phyloP scores from a whole-genome alignment of 2,888 invertebrate species.

The Morpho achilles region DNA sequence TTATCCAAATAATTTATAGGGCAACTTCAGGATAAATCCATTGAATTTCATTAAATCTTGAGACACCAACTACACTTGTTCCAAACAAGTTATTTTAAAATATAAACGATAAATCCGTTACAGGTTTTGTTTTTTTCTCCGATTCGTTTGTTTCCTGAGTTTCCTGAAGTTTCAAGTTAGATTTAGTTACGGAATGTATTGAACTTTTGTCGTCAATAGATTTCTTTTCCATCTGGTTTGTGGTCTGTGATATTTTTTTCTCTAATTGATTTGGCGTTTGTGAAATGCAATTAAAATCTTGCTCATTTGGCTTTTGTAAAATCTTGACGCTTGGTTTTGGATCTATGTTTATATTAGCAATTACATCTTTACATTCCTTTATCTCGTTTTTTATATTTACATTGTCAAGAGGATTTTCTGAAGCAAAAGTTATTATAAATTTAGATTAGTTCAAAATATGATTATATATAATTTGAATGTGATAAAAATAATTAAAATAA shows the following conservation, averaged over 20 bases:
- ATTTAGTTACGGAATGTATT: neutral
- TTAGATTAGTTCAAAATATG: no score
- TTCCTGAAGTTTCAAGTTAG: neutral
- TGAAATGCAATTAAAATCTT: neutral
- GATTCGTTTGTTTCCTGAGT: neutral
- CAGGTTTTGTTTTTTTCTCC: conserved; percentile 1
- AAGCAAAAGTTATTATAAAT: no score
- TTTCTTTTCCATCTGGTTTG: neutral
- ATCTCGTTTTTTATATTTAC: neutral
- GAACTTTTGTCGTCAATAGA: neutral
- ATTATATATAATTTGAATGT: no score
- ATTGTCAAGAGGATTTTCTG: no score
- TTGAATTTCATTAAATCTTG: no score
- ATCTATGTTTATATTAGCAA: neutral
- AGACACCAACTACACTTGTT: no score
- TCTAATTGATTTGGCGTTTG: no score
- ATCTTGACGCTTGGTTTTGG: neutral
- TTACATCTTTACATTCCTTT: neutral
- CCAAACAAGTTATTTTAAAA: neutral
- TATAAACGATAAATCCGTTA: neutral
- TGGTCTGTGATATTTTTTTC: no score
- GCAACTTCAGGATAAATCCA: no score
- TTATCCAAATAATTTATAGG: no score
- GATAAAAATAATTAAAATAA: no score
- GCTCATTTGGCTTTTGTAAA: conserved; percentile 2